A percentile compares a stretch with the other conserved stretches of the same genome.
Conservation (phyloP, 2,797 vertebrate genomes). For the Odontamblyopus rebecca region DNA sequence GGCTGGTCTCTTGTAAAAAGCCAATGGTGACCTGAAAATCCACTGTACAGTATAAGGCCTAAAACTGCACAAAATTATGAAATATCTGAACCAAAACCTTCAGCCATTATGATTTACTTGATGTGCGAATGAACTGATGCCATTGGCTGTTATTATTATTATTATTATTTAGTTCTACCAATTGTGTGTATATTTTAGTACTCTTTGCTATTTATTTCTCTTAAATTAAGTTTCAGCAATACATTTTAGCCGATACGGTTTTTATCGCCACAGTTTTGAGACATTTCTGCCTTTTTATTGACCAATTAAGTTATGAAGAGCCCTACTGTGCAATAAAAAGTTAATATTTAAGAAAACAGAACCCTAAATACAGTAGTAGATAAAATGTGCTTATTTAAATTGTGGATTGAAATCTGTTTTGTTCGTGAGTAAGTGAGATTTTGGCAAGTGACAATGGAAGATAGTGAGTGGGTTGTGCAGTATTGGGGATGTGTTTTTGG, state of each 20-base stretch:
- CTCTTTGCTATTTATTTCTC: slow-evolving; percentile 78
- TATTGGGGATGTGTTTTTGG: slow-evolving; percentile 12
- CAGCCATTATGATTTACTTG: slow-evolving; percentile 31
- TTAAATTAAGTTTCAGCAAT: slow-evolving; percentile 70
- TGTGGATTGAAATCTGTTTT: neutral
- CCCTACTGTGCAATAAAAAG: slow-evolving; percentile 86
- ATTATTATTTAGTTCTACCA: slow-evolving; percentile 24
- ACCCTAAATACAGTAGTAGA: neutral
- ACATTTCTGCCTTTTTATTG: slow-evolving; percentile 50
- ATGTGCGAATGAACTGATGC: slow-evolving; percentile 34
- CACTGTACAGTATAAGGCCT: slow-evolving; percentile 20
- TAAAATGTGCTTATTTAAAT: slow-evolving; percentile 14
- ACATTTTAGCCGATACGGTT: slow-evolving; percentile 9
- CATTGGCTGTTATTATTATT: slow-evolving; percentile 16
- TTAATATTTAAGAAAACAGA: slow-evolving; percentile 25
- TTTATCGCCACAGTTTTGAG: slow-evolving; percentile 14
- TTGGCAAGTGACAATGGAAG: slow-evolving; percentile 31
- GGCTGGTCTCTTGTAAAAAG: slow-evolving; percentile 45
- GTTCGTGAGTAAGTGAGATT: slow-evolving; percentile 11
- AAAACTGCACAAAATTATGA: slow-evolving; percentile 45
- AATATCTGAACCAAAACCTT: slow-evolving; percentile 22
- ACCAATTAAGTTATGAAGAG: slow-evolving; percentile 75
- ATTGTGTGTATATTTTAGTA: slow-evolving; percentile 56
- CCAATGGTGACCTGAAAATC: slow-evolving; percentile 42
- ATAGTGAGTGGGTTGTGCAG: slow-evolving; percentile 25